A percentile compares a stretch with the other conserved stretches of the same genome.
Conservation (phyloP, 2,888 invertebrate species). For the Tenodera sinensis region DNA sequence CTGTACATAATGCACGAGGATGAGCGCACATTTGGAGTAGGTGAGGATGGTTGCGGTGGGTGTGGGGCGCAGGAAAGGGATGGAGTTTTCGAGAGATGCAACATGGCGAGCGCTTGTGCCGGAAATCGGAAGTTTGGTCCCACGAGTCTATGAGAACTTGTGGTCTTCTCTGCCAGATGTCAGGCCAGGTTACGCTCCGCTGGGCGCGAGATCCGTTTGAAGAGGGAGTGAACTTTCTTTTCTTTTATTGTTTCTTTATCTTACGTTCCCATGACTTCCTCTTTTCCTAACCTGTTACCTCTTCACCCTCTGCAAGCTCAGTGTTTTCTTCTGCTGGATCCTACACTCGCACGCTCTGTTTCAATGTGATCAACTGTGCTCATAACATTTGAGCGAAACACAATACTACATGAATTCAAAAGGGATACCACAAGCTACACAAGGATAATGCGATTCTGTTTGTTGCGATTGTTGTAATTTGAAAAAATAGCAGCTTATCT, state of each 20-base stretch:
- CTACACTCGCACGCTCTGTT: too few species aligned
- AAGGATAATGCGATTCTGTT: too few species aligned
- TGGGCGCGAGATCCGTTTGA: conserved; percentile 1
- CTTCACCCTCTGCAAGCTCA: too few species aligned
- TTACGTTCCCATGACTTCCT: neutral
- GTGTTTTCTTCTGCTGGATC: too few species aligned
- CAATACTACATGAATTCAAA: too few species aligned
- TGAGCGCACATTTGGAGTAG: neutral
- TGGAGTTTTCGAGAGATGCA: neutral
- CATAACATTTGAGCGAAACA: too few species aligned
- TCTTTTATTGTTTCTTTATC: conserved; percentile 7
- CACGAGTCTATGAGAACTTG: conserved; percentile 13
- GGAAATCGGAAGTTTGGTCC: conserved; percentile 8
- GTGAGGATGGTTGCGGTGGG: neutral
- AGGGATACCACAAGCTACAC: too few species aligned
- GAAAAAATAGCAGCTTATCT: too few species aligned
- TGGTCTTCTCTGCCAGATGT: conserved; percentile 10
- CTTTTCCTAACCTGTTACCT: neutral
- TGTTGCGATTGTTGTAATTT: too few species aligned
- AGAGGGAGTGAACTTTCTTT: neutral
- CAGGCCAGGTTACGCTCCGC: conserved; percentile 6
- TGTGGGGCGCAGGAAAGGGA: neutral
- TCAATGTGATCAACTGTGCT: too few species aligned
- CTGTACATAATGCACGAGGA: neutral
- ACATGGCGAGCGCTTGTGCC: neutral